Evolutionary conservation across 2,113 vertebrate genomes (phyloP), one percentile per base, ranked within the genome.

Genomic region (Microcebus lehilahytsara): DNA sequence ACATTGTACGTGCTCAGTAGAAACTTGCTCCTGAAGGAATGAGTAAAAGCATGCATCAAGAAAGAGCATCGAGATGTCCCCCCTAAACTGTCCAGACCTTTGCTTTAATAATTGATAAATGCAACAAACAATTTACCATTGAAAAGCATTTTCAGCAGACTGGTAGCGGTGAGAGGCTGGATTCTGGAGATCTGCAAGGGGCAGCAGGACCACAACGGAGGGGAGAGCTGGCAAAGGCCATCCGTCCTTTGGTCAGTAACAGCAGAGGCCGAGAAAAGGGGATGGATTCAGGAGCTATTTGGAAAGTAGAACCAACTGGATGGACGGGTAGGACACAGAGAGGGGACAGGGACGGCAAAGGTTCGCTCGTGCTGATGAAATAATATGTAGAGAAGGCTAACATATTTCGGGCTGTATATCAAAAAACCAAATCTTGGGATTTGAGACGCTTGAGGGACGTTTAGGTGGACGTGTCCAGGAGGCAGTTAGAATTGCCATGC

Each of bases 131-230:
- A 19, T 19, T 56, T 56, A 56, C 53, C 17, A 19, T 6, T 19
- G 17, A 56, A 56, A 56, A 56, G 53, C 53, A 56, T 56, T 56
- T 56, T 56, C 53, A 19, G 56, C 2, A 32, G 27, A 3, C 1
- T 20, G 37, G 5, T 12, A 14, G n/a, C 16, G 46, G 3, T 34
- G 17, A 79, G 42, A 46, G 49, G 9, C 22, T 66, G 40, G 71
- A 91, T 27, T n/a, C 23, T 53, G 11, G 19, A 12, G 0, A 34
- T 27, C 37, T 3, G 11, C 12, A 22, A 42, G 10, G 37, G 27
- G 7, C 46, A 32, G 34, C 7, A 32, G 0, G 3, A 84, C 34
- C n/a, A 3, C 8, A 0, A 1, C 17, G 17, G 25, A 49, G 58
- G 27, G 20, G 37, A 86, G 32, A 81, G 49, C 34, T n/a, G 6